Percentiles rank a stretch among this genome's conserved stretches.
Evolutionary conservation across 2,113 vertebrate species (phyloP).

Genomic region (Oostethus manadensis): DNA sequence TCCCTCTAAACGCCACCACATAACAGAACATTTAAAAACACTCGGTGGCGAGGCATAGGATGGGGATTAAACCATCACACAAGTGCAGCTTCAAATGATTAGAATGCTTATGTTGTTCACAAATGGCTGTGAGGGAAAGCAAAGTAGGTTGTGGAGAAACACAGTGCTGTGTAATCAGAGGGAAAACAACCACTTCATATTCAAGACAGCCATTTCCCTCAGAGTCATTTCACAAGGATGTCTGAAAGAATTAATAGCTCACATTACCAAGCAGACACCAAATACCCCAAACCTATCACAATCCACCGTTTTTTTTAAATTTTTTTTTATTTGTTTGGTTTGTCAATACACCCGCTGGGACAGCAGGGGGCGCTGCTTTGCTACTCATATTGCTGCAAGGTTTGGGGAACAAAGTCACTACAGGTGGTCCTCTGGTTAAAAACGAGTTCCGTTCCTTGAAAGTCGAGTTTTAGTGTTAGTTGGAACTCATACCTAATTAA

Average conservation of each 20-base stretch:
- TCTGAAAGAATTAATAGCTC: slow-evolving; percentile 30
- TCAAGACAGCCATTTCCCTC: slow-evolving; percentile 28
- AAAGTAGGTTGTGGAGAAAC: slow-evolving; percentile 1
- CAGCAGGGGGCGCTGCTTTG: slow-evolving; percentile 59
- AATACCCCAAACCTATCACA: slow-evolving; percentile 25
- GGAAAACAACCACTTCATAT: slow-evolving; percentile 24
- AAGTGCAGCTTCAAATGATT: slow-evolving; percentile 33
- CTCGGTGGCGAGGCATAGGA: slow-evolving; percentile 24
- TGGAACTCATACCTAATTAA: too few species aligned
- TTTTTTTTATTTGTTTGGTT: neutral
- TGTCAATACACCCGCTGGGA: slow-evolving; percentile 21
- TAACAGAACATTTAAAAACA: slow-evolving; percentile 21
- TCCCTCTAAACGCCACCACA: slow-evolving; percentile 52
- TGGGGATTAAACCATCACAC: slow-evolving; percentile 26
- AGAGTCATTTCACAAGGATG: slow-evolving; percentile 26
- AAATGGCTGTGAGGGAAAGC: slow-evolving; percentile 25
- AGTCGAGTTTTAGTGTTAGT: too few species aligned
- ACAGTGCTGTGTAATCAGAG: neutral
- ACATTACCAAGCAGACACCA: slow-evolving; percentile 27
- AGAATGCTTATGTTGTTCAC: slow-evolving; percentile 22
- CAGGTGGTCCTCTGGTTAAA: neutral
- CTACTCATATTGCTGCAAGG: slow-evolving; percentile 12
- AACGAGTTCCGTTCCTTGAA: too few species aligned
- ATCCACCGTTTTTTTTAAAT: neutral
- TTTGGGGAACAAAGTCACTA: neutral